These are phyloP conservation scores for Melitaea cinxia DNA, from an alignment of 1,140 invertebrate species.

Conservation along the genomic window DNA sequence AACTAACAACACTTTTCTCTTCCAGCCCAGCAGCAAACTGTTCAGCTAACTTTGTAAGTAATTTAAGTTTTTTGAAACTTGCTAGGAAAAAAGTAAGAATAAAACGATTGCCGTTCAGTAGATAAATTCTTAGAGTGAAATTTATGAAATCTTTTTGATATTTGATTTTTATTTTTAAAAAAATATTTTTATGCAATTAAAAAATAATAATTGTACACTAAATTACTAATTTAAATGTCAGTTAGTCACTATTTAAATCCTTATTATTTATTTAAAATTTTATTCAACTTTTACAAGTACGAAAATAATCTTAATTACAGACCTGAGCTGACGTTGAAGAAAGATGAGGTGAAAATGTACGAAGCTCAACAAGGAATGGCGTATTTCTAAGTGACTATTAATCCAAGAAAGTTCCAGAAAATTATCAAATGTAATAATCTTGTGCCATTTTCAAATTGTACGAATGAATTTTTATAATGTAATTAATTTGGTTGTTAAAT, in stretches of 20 bases:
- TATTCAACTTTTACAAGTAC: background rate
- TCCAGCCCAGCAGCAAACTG: conserved; percentile 66
- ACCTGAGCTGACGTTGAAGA: conserved; percentile 57
- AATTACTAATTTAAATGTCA: no score
- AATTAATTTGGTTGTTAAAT: background rate
- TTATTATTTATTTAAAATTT: no score
- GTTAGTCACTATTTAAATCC: no score
- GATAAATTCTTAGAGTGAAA: no score
- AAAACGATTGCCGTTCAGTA: no score
- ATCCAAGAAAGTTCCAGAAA: background rate
- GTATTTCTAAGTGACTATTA: conserved; percentile 42
- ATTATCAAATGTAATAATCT: background rate
- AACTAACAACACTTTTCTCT: conserved; percentile 56
- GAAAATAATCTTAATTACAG: conserved; percentile 35
- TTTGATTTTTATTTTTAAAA: no score
- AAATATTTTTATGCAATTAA: no score
- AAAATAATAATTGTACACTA: no score
- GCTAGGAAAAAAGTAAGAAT: background rate
- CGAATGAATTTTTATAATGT: background rate
- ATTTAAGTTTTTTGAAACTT: conserved; percentile 9
- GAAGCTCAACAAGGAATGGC: conserved; percentile 51
- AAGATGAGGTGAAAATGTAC: conserved; percentile 61
- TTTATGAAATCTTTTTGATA: no score
- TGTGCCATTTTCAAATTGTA: background rate
- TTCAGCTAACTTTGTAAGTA: conserved; percentile 69